Base-by-base conservation (phyloP, 2,888 invertebrate species). In the Crematogaster levior region DNA sequence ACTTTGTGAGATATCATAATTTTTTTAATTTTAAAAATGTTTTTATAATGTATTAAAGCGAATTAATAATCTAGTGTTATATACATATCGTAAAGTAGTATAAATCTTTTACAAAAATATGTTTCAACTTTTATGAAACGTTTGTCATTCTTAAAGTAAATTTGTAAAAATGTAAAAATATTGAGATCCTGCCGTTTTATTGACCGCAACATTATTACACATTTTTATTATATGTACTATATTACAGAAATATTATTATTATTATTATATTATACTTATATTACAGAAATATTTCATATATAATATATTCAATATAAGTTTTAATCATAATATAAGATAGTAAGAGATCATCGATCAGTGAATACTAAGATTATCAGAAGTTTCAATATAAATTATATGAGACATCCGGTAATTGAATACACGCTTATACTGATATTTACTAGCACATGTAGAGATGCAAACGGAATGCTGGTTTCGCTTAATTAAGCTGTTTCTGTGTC, bases 401-500 rank as follows among this genome's bases (percentile, higher is more conserved):
- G 4, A n/a, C 46, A 27, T 12, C 34, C 80, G n/a, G 34, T 66
- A 80, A 10, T 68, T 53, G n/a, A 40, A 10, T 27, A 43, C 65
- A 15, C 48, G 27, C 7, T 40, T 40, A 82, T 84, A 82, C 80
- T 84, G 83, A 81, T 85, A 87, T 87, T 85, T 84, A 83, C 74
- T 73, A 85, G 84, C 89, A 88, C 85, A 87, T 89, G 87, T 88
- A 89, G 81, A 77, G 81, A 77, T 68, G 82, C 83, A 85, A 73
- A 85, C 61, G 66, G 79, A 75, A 88, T 88, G 86, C 84, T 85
- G 89, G 91, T 91, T 92, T 91, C 90, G 92, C 93, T 92, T 93
- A 93, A 93, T 93, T 93, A 92, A 93, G 93, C 92, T 91, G 91
- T 89, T 91, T 90, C 92, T 89, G 89, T 60, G 91, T 87, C 81